Evolutionary conservation across 1,140 invertebrate genomes (phyloP), one percentile per base, ranked within the genome.

Genomic region (Drosophila asahinai): DNA sequence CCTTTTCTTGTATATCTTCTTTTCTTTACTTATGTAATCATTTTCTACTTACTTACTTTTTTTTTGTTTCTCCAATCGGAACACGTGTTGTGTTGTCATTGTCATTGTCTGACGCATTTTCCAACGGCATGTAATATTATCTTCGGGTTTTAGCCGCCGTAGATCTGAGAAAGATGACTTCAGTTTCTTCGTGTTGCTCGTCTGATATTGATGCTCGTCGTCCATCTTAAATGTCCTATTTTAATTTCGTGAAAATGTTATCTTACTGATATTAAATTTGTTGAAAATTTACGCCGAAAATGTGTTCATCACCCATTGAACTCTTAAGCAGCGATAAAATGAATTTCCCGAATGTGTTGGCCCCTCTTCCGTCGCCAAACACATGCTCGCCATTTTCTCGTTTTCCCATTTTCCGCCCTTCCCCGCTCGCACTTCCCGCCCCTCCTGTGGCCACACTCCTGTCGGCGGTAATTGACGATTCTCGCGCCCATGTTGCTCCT

Each of bases 401-500:
- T 19, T 38, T 38, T 43, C 6, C 11, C 11, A 33, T 15, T 36
- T 65, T 25, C 36, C n/a, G n/a, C 17, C 58, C 42, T 19, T 3
- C 11, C 33, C 8, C 25, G 5, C 14, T 17, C 15, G 11, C 3
- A 1, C 19, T 36, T 70, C n/a, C 27, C 36, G n/a, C 25, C 19
- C 62, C 38, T 43, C 40, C 30, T 60, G 67, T 73, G 70, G 52
- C 36, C 54, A 30, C 36, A 38, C 36, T 40, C 52, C 66, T 77
- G 75, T 57, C 57, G 43, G 3, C 36, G 33, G 64, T 77, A 77
- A 77, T 77, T 77, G 74, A 77, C 74, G 58, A 77, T 77, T 62
- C 74, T 68, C 74, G 75, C 51, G 74, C 74, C 57, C 70, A 64
- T 77, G 72, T 77, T 66, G 61, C 61, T 65, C 19, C 49, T 71